Percentiles rank a stretch among this genome's conserved stretches.
phyloP scores from a whole-genome alignment of 2,113 vertebrate species.

The Capreolus pygargus region DNA sequence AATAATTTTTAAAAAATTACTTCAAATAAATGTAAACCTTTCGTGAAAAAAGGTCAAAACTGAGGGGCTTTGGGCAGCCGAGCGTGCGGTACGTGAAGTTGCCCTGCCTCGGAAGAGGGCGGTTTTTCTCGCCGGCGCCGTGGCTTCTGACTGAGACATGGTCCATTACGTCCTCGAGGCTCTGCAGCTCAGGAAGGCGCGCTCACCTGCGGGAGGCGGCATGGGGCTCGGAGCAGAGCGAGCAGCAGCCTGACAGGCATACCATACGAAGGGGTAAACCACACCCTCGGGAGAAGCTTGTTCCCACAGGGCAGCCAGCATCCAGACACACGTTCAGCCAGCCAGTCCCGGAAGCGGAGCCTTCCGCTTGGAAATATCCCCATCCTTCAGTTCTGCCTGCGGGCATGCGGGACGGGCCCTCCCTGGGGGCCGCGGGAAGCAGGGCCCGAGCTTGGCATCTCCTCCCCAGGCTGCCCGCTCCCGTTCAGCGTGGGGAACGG shows the following conservation, averaged over 20 bases:
- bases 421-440: fast-evolving
- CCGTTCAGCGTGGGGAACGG: background rate
- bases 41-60: too few species aligned
- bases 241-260: background rate
- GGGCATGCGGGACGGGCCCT: background rate
- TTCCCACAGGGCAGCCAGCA: background rate
- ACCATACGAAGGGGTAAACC: background rate
- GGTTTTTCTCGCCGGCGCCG: background rate
- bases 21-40: background rate
- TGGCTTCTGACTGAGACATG: background rate
- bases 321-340: background rate
- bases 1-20: background rate
- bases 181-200: background rate
- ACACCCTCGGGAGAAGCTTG: background rate
- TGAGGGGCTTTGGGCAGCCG: background rate
- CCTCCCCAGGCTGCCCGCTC: background rate
- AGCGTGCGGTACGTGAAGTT: background rate
- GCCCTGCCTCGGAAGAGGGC: background rate
- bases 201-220: background rate
- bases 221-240: fast-evolving
- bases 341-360: background rate
- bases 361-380: background rate
- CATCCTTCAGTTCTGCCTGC: background rate
- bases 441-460: background rate
- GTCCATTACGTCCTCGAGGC: background rate